Base-by-base conservation (phyloP, 2,888 invertebrate species). In the Thelaira solivaga region DNA sequence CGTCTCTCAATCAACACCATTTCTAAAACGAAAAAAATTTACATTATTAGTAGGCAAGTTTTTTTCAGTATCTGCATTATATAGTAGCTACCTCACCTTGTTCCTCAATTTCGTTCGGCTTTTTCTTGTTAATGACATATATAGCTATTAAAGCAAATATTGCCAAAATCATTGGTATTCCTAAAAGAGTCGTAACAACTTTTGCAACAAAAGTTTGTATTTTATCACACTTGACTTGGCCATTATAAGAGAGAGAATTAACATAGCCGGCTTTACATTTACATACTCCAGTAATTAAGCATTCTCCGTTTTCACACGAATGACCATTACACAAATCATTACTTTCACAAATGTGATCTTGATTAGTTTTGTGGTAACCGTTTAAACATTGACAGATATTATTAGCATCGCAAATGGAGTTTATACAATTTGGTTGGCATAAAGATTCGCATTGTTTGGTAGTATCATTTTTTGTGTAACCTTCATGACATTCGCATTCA, bases 181-280 rank as follows among this genome's bases (percentile, higher is more conserved):
- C 72, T 29, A 77, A 22, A 57, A 77, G 22, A 11, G 61, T 7
- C 1, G 49, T n/a, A 67, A 77, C 68, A 13, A 77, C n/a, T 62
- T 77, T 77, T 24, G 34, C 55, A 49, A 77, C 29, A 62, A 77
- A 68, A 7, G 41, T 61, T 57, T 53, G 2, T 1, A 57, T 43
- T 24, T 41, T 49, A n/a, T 67, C 72, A 11, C 76, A 77, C 8
- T 57, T n/a, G 6, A 16, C 8, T 39, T 72, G 36, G 1, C 59
- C 59, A 20, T 29, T 43, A n/a, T 62, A 61, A 2, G 61, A 67
- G 1, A 77, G 36, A 24, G 72, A 77, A 57, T 68, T 77, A 1
- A 55, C 22, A n/a, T 49, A 77, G 3, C 76, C 76, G n/a, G 18
- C n/a, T 53, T 73, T 77, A 16, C 76, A 77, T 18, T 57, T 72